phyloP scores from a whole-genome alignment of 2,888 invertebrate genomes.

The Thysanoteuthis rhombus region DNA sequence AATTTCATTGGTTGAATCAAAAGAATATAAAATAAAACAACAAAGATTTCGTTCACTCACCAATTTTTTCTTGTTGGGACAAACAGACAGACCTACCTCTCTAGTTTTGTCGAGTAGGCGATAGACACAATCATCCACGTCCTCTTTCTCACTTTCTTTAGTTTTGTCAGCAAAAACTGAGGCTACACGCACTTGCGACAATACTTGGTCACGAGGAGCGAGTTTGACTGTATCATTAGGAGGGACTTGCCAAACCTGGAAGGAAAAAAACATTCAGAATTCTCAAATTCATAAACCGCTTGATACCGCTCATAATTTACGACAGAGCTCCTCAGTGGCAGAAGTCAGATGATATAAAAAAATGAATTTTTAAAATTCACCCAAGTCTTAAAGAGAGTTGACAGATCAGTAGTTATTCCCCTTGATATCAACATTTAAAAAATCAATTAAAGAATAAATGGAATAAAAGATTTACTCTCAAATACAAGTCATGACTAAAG shows the following conservation, averaged over 20 bases:
- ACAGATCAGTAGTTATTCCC: no score
- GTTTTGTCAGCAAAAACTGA: constrained; percentile 86
- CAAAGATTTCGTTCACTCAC: background rate
- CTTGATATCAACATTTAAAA: no score
- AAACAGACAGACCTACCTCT: constrained; percentile 71
- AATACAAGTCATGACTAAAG: no score
- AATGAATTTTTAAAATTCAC: no score
- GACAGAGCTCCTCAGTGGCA: no score
- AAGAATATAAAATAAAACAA: background rate
- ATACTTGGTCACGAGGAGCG: constrained; percentile 76
- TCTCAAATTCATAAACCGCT: no score
- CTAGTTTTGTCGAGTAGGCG: constrained; percentile 81
- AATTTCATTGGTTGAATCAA: background rate
- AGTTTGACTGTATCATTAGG: constrained; percentile 78
- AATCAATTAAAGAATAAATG: no score
- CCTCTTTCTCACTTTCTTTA: constrained; percentile 75
- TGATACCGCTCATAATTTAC: no score
- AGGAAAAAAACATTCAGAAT: background rate
- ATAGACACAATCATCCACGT: constrained; percentile 82
- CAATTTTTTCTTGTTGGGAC: no score
- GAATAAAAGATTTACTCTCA: no score
- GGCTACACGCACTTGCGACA: constrained; percentile 87
- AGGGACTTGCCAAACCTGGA: constrained; percentile 71
- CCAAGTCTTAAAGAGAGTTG: no score
- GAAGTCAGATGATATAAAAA: no score